Base-by-base conservation (phyloP, 2,113 vertebrate species). In the Neogobius melanostomus region DNA sequence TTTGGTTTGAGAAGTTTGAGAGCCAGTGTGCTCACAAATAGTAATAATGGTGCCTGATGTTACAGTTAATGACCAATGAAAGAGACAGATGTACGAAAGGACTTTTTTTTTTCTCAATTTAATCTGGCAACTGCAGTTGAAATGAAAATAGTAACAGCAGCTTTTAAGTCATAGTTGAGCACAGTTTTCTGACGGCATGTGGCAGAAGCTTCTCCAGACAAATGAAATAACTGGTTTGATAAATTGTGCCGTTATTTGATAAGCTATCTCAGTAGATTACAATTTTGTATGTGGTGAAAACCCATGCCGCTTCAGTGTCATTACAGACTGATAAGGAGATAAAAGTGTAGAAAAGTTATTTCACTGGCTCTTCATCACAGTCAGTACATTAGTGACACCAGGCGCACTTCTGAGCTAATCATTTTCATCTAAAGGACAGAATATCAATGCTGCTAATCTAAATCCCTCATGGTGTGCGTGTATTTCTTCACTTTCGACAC, bases 361-460 rank as follows among this genome's bases (percentile, higher is more conserved):
- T 66, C 48, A 12, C 28, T 73, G 59, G 11, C 28, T 53, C 49
- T 56, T 72, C 50, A 72, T 72, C 70, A 64, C 51, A 63, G 62
- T 56, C 61, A 65, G 64, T 65, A 72, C 70, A 64, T 65, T 45
- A 56, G 45, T 51, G 62, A 53, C 62, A 65, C 62, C 10, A 48
- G 28, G 52, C 0, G 16, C 11, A 60, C 62, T 75, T 67, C 28
- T 43, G 54, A 56, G 61, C 54, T 65, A 71, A 65, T 68, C 36
- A 57, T 15, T 2, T 64, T 46, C 50, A 50, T 76, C 12, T 64
- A 17, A 60, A 21, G 54, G 51, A 60, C 17, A 2, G 51, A 16
- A 67, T 74, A 65, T 63, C 62, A 65, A 54, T 65, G 44, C 17
- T 10, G 62, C 14, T 65, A 62, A 57, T 64, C 62, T 64, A 64